Evolutionary conservation across 2,113 vertebrate genomes (phyloP).

Genomic region (Pteronura brasiliensis): DNA sequence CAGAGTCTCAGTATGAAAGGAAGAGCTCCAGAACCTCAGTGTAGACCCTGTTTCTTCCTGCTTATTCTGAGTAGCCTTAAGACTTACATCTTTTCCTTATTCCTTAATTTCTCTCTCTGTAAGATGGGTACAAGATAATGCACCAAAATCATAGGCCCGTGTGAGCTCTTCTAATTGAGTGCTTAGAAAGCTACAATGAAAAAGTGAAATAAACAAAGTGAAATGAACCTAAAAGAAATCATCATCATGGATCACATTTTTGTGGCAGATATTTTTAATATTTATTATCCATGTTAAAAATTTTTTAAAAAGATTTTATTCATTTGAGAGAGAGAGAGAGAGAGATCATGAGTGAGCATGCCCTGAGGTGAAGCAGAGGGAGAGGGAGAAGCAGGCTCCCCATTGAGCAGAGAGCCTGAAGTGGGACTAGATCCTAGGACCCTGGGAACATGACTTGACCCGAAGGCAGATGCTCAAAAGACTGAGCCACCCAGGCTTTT

Average conservation of each 20-base stretch:
- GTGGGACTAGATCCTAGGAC: too few species aligned
- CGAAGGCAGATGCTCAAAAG: too few species aligned
- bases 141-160: background rate
- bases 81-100: background rate
- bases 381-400: too few species aligned
- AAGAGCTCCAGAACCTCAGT: background rate
- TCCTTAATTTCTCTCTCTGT: background rate
- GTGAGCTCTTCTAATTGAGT: background rate
- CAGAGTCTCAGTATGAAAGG: background rate
- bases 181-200: background rate
- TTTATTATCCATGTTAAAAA: slow-evolving; percentile 10
- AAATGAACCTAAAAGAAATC: background rate
- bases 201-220: background rate
- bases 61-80: background rate
- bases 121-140: background rate
- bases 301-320: background rate
- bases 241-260: background rate
- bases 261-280: background rate
- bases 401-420: too few species aligned
- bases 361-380: too few species aligned
- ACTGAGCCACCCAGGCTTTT: background rate
- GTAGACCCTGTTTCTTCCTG: background rate
- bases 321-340: too few species aligned
- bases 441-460: too few species aligned
- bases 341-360: too few species aligned